Conservation (phyloP, 1,140 invertebrate species). For the Bursaphelenchus mucronatus region DNA sequence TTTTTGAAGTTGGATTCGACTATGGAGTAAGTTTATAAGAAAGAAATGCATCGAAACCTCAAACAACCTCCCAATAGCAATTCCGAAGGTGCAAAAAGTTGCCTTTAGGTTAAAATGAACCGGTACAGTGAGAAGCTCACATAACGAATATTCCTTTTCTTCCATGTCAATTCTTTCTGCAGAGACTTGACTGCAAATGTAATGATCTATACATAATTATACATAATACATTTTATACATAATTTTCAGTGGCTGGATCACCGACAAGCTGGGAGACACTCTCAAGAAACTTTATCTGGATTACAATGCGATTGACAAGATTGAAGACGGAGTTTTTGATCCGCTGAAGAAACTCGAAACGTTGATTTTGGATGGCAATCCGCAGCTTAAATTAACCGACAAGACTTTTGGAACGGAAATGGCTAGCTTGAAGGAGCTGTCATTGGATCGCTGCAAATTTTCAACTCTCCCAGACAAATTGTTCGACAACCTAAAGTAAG, state of each 20-base stretch:
- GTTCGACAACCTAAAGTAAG: conserved; percentile 15
- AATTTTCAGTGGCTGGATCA: conserved; percentile 16
- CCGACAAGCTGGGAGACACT: conserved; percentile 7
- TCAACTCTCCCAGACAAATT: conserved; percentile 5
- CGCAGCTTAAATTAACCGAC: conserved; percentile 10
- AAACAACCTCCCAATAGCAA: no score
- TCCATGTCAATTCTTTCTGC: no score
- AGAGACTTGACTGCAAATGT: no score
- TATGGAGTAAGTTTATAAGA: no score
- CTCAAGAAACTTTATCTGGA: conserved; percentile 18
- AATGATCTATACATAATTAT: no score
- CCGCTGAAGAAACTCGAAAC: conserved; percentile 20
- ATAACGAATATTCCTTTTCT: no score
- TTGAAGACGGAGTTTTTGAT: conserved; percentile 9
- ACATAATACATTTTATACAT: no score
- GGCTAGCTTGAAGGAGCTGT: background rate
- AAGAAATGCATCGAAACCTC: no score
- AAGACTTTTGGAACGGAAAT: conserved; percentile 10
- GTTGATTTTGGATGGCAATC: conserved; percentile 18
- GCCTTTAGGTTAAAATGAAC: no score
- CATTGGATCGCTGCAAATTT: conserved; percentile 12
- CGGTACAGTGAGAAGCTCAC: no score
- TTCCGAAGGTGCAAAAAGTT: no score
- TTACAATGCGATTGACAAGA: conserved; percentile 16
- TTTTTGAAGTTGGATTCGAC: background rate